These are phyloP conservation scores for Glaucomys volans DNA, from an alignment of 2,113 vertebrate species.

Conservation along the genomic window DNA sequence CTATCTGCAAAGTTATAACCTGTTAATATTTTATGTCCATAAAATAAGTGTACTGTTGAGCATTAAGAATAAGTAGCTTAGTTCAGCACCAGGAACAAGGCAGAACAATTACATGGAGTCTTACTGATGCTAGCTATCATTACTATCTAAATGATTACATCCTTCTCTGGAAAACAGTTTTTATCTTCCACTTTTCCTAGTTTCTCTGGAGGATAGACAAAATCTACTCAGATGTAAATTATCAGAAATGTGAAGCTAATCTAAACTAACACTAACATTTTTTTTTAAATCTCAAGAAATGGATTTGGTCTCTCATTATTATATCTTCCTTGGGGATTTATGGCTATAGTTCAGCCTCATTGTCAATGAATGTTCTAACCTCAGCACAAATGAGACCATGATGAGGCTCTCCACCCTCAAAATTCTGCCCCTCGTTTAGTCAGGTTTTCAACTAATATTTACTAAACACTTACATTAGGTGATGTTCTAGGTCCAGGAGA, in stretches of 20 bases:
- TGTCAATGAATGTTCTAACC: background rate
- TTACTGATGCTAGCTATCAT: background rate
- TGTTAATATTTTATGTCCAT: constrained; percentile 45
- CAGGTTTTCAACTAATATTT: background rate
- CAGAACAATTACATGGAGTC: background rate
- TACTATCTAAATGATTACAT: background rate
- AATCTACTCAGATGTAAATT: background rate
- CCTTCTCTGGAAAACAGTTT: constrained; percentile 1
- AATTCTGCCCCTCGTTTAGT: background rate
- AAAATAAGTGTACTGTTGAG: background rate
- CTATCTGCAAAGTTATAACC: background rate
- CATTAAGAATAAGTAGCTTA: background rate
- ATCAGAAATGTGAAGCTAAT: constrained; percentile 8
- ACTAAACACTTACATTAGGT: background rate
- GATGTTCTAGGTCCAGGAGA: background rate
- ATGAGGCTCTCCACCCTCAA: background rate
- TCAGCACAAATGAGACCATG: background rate
- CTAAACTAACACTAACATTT: background rate
- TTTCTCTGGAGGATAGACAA: background rate
- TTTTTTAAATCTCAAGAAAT: background rate
- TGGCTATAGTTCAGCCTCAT: background rate
- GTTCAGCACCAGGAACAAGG: background rate
- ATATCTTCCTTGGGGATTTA: background rate
- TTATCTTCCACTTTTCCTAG: background rate
- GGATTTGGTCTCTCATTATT: background rate